These are phyloP conservation scores for Heliconius himera DNA, from an alignment of 1,140 invertebrate species.

Conservation along the genomic window DNA sequence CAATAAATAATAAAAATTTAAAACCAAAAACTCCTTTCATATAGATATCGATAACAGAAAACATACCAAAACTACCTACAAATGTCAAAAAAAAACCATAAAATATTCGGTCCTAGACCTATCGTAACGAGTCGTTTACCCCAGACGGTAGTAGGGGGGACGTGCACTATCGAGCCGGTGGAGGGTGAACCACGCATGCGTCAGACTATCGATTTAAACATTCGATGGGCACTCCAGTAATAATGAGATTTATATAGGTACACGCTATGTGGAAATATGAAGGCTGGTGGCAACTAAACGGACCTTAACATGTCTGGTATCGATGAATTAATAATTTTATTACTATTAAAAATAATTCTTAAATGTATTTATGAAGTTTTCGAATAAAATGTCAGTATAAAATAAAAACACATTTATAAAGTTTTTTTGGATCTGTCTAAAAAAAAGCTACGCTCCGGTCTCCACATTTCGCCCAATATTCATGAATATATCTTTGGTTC, in stretches of 20 bases:
- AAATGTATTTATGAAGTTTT: too few relatives aligned
- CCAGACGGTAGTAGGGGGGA: constrained; percentile 48
- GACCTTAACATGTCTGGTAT: too few relatives aligned
- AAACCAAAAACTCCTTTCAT: neutral
- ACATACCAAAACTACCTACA: neutral
- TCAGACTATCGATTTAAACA: constrained; percentile 46
- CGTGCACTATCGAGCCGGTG: constrained; percentile 47
- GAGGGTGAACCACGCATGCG: constrained; percentile 45
- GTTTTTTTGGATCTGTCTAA: too few relatives aligned
- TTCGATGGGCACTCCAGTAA: constrained; percentile 20
- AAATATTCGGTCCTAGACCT: constrained; percentile 56
- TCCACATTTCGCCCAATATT: too few relatives aligned
- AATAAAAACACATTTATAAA: too few relatives aligned
- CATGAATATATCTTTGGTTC: too few relatives aligned
- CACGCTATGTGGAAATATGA: neutral
- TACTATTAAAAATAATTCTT: too few relatives aligned
- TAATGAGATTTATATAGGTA: constrained; percentile 6
- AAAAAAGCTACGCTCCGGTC: too few relatives aligned
- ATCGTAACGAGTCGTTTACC: constrained; percentile 73
- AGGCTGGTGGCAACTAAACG: neutral
- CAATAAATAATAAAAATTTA: neutral
- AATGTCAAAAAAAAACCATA: neutral
- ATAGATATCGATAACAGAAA: neutral
- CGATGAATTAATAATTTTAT: too few relatives aligned
- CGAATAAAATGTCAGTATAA: too few relatives aligned